Percentiles rank a stretch among this genome's conserved stretches.
Evolutionary conservation across 2,888 invertebrate species (phyloP).

Genomic region (Acleris cristana): DNA sequence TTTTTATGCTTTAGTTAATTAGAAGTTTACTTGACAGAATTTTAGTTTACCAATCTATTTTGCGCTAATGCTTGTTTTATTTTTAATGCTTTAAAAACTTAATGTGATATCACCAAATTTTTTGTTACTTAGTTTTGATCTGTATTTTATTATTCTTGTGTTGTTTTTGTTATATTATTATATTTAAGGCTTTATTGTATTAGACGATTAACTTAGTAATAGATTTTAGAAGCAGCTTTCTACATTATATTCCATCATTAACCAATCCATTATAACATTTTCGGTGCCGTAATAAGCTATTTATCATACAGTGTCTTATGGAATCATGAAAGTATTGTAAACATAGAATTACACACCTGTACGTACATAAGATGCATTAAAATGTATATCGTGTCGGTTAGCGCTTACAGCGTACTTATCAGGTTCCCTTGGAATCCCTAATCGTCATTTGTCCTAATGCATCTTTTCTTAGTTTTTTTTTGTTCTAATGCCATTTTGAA

Average conservation of each 20-base stretch:
- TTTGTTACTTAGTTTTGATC: conserved; percentile 49
- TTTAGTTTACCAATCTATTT: conserved; percentile 44
- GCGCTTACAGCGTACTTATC: not conserved
- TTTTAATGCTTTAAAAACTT: conserved; percentile 51
- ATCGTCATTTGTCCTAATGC: too few species aligned
- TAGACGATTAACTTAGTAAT: not conserved
- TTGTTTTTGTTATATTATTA: conserved; percentile 39
- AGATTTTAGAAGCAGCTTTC: conserved; percentile 18
- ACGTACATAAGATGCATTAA: conserved; percentile 27
- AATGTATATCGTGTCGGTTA: not conserved
- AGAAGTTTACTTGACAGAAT: too few species aligned
- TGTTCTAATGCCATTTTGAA: too few species aligned
- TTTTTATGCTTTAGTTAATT: too few species aligned
- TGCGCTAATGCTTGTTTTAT: conserved; percentile 48
- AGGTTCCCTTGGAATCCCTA: too few species aligned
- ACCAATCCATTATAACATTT: conserved; percentile 1
- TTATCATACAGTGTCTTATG: conserved; percentile 24
- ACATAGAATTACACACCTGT: conserved; percentile 11
- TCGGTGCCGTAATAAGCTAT: conserved; percentile 19
- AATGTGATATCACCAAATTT: conserved; percentile 67
- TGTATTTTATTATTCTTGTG: conserved; percentile 24
- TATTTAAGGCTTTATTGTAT: conserved; percentile 3
- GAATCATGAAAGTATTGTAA: conserved; percentile 31
- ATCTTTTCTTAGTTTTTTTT: too few species aligned
- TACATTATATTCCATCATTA: not conserved